phyloP scores from a whole-genome alignment of 1,140 invertebrate species.

The Drosophila mayri region DNA sequence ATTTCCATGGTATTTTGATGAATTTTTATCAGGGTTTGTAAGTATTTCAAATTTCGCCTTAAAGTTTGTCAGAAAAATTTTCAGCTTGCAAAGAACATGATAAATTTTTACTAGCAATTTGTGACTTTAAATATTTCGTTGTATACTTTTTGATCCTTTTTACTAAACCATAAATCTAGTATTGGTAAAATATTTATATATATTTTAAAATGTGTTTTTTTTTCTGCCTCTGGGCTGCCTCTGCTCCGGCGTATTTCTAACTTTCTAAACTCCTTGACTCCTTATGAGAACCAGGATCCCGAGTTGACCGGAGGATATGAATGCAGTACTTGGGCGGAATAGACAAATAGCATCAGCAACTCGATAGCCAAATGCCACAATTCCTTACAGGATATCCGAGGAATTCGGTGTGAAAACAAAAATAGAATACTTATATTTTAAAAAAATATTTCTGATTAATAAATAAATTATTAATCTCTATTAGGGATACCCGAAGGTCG shows the following conservation, averaged over 20 bases:
- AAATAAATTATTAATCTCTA: background rate
- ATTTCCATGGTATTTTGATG: too few species aligned
- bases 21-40: background rate
- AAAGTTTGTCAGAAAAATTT: background rate
- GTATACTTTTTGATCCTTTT: background rate
- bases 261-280: too few species aligned
- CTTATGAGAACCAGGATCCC: too few species aligned
- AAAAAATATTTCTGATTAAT: too few species aligned
- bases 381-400: background rate
- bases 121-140: background rate
- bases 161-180: background rate
- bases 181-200: background rate
- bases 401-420: background rate
- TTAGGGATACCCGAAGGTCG: background rate
- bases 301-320: background rate
- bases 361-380: background rate
- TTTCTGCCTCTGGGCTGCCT: too few species aligned
- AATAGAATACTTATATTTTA: background rate
- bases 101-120: background rate
- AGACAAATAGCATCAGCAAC: background rate
- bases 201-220: too few species aligned
- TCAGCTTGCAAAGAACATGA: background rate
- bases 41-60: constrained; percentile 72
- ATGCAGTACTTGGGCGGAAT: background rate
- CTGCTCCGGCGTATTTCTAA: too few species aligned